Percentiles rank a stretch among this genome's conserved stretches.
These are phyloP conservation scores for Danio tinwini DNA, from an alignment of 2,797 vertebrate species.

Conservation along the genomic window DNA sequence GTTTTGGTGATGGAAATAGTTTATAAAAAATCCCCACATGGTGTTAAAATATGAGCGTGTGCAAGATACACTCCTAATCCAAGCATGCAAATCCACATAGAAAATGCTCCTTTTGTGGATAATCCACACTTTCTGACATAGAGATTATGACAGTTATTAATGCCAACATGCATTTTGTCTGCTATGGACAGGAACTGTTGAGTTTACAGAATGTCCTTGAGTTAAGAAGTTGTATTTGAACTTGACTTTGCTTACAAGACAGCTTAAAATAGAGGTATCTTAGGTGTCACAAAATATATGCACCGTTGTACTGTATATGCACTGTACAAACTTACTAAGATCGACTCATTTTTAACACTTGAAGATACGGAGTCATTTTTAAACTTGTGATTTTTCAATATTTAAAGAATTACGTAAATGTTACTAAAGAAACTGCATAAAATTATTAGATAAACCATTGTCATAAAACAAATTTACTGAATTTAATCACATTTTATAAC, in stretches of 20 bases:
- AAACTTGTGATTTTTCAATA: too few species aligned
- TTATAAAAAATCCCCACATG: conserved; percentile 13
- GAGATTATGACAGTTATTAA: conserved; percentile 79
- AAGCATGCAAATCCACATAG: conserved; percentile 79
- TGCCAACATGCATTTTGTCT: conserved; percentile 14
- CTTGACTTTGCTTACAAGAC: neutral
- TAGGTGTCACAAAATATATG: neutral
- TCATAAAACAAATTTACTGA: too few species aligned
- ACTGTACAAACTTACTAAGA: too few species aligned
- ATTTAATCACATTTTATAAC: too few species aligned
- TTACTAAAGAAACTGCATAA: too few species aligned
- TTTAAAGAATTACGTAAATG: too few species aligned
- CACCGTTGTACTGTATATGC: neutral
- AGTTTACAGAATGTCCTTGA: conserved; percentile 4
- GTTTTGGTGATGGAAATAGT: conserved; percentile 27
- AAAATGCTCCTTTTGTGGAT: conserved; percentile 79
- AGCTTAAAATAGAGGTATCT: neutral
- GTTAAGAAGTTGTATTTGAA: neutral
- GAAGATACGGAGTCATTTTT: too few species aligned
- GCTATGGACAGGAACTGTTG: neutral
- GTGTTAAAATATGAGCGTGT: conserved; percentile 66
- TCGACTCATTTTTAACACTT: too few species aligned
- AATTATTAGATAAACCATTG: too few species aligned
- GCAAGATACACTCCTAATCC: conserved; percentile 74
- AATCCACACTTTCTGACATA: conserved; percentile 75